Base-by-base conservation (phyloP, 2,113 vertebrate genomes). In the Oncorhynchus keta region DNA sequence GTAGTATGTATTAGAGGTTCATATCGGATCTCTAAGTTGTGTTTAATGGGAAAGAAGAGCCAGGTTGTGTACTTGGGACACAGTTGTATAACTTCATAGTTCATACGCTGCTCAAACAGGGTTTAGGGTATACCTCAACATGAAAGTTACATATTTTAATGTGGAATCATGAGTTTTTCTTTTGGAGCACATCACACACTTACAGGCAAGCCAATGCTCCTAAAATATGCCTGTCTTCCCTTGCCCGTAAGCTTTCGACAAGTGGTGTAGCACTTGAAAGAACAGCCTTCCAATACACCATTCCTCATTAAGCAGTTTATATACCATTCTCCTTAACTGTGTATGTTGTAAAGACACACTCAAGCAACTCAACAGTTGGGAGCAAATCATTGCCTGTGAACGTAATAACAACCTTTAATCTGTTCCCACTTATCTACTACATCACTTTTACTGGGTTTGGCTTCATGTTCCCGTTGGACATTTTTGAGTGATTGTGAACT, bases 401-500 rank as follows among this genome's bases (percentile, higher is more conserved):
- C 75, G 78, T 74, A 83, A 84, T 70, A 22, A 64, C 30, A 71
- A 14, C 78, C 67, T 57, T 78, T 78, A 79, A 76, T 86, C 81
- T 83, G 83, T 68, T 86, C 88, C 64, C 77, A 85, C 69, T 89
- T 85, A 79, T 80, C 22, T 61, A 9, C 73, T 57, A 59, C 84
- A 80, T 85, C 39, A 81, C 61, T 73, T 87, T 81, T 79, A 83
- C 68, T 84, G 79, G 66, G 83, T 74, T 83, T 88, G 86, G 77
- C 80, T 71, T 69, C 51, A 55, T 55, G 35, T n/a, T 73, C 65
- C 24, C 39, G 70, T 76, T 51, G 9, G 16, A 39, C 68, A 77
- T 89, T 89, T 83, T 57, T 70, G 76, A 86, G 86, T 55, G 80
- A 80, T 74, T 80, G 55, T 76, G 85, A 82, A 82, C 76, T 77